phyloP scores from a whole-genome alignment of 2,113 vertebrate genomes.

The Nycticryphes semicollaris region DNA sequence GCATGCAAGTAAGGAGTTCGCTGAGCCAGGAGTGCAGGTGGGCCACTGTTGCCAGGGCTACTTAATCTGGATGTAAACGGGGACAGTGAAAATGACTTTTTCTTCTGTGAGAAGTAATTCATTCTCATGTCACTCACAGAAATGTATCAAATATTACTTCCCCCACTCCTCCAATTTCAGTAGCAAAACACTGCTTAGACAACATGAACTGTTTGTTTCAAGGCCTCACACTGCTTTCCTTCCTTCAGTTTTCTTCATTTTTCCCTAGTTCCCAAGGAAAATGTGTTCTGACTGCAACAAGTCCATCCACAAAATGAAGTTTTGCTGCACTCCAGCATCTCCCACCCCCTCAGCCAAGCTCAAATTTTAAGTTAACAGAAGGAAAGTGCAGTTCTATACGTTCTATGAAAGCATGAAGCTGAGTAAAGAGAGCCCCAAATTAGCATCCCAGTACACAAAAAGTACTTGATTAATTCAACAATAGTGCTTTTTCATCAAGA shows the following conservation, averaged over 20 bases:
- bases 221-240: background rate
- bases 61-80: background rate
- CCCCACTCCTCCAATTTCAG: background rate
- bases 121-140: background rate
- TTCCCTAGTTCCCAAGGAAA: background rate
- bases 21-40: no score
- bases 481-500: background rate
- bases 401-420: background rate
- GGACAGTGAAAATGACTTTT: background rate
- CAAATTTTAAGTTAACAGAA: background rate
- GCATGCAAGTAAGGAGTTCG: no score
- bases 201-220: background rate
- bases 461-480: background rate
- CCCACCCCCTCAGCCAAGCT: background rate
- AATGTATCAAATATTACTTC: background rate
- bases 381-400: background rate
- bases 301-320: background rate
- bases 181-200: accelerated
- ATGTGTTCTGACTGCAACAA: background rate
- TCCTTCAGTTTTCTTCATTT: background rate
- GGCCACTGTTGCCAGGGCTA: background rate
- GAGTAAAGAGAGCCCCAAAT: background rate
- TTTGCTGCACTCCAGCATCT: background rate
- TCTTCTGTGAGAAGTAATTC: no score
- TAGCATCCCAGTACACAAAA: background rate